phyloP scores from a whole-genome alignment of 2,888 invertebrate genomes.

The Coenonympha glycerion region DNA sequence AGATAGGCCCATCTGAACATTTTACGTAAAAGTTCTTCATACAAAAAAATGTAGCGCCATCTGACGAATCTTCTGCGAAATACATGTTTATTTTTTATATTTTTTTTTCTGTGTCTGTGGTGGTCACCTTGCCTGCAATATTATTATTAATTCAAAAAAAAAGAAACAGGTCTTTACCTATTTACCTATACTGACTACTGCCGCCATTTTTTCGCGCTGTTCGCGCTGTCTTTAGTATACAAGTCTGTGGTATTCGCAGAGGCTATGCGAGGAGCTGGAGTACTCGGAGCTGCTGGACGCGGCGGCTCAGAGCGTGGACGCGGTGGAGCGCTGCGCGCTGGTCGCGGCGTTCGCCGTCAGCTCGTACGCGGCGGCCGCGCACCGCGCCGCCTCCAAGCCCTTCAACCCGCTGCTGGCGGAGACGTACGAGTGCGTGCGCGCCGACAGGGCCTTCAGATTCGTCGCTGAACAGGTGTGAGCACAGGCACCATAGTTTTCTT shows the following conservation, averaged over 20 bases:
- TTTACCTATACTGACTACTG: too few relatives aligned
- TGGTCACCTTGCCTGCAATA: too few relatives aligned
- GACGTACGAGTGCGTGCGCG: constrained; percentile 86
- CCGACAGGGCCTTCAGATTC: constrained; percentile 86
- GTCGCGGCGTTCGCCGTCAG: constrained; percentile 89
- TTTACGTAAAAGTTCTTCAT: too few relatives aligned
- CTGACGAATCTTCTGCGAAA: too few relatives aligned
- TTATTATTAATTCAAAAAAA: too few relatives aligned
- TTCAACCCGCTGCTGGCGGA: constrained; percentile 90
- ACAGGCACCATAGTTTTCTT: too few relatives aligned
- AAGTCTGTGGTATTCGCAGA: too few relatives aligned
- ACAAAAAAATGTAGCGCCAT: too few relatives aligned
- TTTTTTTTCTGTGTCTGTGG: too few relatives aligned
- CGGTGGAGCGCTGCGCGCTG: constrained; percentile 78
- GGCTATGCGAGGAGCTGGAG: constrained; percentile 88
- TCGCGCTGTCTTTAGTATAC: neutral
- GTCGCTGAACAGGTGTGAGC: constrained; percentile 84
- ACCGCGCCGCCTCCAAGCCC: constrained; percentile 88
- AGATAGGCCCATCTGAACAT: too few relatives aligned
- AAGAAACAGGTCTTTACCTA: too few relatives aligned
- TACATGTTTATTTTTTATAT: too few relatives aligned
- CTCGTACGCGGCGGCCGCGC: constrained; percentile 81
- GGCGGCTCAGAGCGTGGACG: constrained; percentile 80
- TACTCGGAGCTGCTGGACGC: constrained; percentile 87
- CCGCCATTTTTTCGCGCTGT: neutral